These are phyloP conservation scores for Sebastes nivosus DNA, from an alignment of 2,797 vertebrate genomes.

Conservation along the genomic window DNA sequence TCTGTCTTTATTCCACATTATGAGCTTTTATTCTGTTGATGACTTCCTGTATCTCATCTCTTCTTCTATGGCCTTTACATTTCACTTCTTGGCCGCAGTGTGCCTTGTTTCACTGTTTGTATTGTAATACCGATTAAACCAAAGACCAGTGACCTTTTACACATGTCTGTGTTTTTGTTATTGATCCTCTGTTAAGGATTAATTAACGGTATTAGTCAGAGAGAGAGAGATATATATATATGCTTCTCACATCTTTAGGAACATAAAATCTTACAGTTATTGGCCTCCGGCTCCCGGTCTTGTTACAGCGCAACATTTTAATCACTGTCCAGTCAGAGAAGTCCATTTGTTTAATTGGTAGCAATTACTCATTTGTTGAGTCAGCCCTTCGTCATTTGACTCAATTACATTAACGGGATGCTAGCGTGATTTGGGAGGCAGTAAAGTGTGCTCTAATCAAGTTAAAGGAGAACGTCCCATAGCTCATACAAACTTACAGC, in stretches of 20 bases:
- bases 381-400: constrained; percentile 66
- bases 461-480: constrained; percentile 40
- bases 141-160: constrained; percentile 67
- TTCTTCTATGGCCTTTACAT: constrained; percentile 27
- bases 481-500: constrained; percentile 36
- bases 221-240: constrained; percentile 6
- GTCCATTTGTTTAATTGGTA: constrained; percentile 77
- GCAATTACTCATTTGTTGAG: constrained; percentile 62
- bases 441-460: constrained; percentile 68
- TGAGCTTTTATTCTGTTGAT: background rate
- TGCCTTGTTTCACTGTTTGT: constrained; percentile 64
- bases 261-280: constrained; percentile 50
- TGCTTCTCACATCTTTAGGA: constrained; percentile 42
- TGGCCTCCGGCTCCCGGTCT: constrained; percentile 23
- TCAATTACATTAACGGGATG: constrained; percentile 73
- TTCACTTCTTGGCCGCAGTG: constrained; percentile 39
- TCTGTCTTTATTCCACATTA: background rate
- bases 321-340: constrained; percentile 38
- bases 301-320: constrained; percentile 43
- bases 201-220: constrained; percentile 31
- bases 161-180: constrained; percentile 52
- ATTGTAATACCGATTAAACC: constrained; percentile 70
- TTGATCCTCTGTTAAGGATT: constrained; percentile 37
- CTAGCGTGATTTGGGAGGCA: constrained; percentile 54
- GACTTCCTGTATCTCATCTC: background rate